A percentile compares a stretch with the other conserved stretches of the same genome.
phyloP scores from a whole-genome alignment of 2,888 invertebrate genomes.

The Archips xylosteana region DNA sequence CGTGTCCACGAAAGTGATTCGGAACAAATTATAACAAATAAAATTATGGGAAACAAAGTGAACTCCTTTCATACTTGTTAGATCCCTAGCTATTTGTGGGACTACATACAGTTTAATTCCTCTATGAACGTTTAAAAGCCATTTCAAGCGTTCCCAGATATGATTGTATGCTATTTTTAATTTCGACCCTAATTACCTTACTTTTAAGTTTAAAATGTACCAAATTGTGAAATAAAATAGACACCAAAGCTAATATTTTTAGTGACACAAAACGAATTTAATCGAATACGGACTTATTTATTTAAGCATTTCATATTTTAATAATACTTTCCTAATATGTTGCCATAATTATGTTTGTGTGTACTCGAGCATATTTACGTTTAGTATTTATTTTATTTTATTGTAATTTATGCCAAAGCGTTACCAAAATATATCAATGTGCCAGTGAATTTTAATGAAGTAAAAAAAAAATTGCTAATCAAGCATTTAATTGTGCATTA shows the following conservation, averaged over 20 bases:
- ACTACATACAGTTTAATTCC: no score
- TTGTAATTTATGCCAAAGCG: constrained; percentile 24
- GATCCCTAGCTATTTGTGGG: background rate
- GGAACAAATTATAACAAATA: no score
- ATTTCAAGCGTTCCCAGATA: background rate
- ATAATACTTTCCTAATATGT: constrained; percentile 53
- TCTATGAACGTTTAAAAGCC: no score
- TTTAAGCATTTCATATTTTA: constrained; percentile 30
- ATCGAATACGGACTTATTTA: constrained; percentile 30
- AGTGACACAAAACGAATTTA: constrained; percentile 23
- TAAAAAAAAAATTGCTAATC: no score
- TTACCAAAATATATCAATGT: constrained; percentile 33
- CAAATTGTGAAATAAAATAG: background rate
- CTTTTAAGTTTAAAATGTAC: background rate
- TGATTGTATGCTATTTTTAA: no score
- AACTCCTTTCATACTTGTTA: background rate
- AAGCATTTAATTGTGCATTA: constrained; percentile 2
- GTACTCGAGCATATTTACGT: constrained; percentile 12
- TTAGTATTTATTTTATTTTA: constrained; percentile 33
- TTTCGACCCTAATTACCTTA: no score
- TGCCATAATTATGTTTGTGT: constrained; percentile 46
- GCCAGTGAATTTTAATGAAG: constrained; percentile 5
- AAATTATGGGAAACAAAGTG: no score
- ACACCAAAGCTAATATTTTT: constrained; percentile 7
- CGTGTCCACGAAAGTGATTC: no score